Base-by-base conservation (phyloP, 2,797 vertebrate species). In the Nyctibius grandis region DNA sequence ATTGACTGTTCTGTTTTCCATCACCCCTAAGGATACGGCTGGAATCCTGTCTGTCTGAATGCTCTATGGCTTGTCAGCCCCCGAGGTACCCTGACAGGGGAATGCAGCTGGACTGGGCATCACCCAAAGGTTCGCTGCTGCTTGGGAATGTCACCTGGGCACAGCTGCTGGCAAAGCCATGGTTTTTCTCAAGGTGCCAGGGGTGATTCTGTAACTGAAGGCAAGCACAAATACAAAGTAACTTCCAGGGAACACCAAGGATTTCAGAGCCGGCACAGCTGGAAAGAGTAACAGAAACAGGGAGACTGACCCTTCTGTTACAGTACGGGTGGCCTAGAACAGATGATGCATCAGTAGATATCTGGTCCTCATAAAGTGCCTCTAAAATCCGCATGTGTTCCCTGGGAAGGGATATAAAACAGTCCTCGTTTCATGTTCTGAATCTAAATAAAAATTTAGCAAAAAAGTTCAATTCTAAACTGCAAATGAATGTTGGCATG, bases 21-120 rank as follows among this genome's bases (percentile, higher is more conserved):
- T 48, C 38, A 59, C 64, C 77, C 93, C 51, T 28, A 29, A 80
- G 86, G 92, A 79, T 57, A 57, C 40, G 25, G 5, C 80, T 63
- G 67, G 88, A 81, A 69, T 79, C 61, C 73, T 68, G 17, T 45
- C 84, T 89, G 54, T 51, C 45, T 28, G 48, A 81, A 57, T 60
- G 40, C 77, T 65, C 42, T 17, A 2, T 75, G 91, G 83, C 85
- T 80, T 73, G 33, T 91, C 91, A 93, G 91, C 65, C 88, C 92
- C 87, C 51, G 89, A 85, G 60, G 65, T 85, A 69, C 95, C 38
- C 36, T 60, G 60, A 9, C 80, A 84, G 57, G 22, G 82, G 94
- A 92, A 91, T 89, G 95, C 89, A 67, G 91, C 93, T 91, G 95
- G 91, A 86, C 79, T 68, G 78, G 88, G 38, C 72, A 50, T 22